Evolutionary conservation across 2,888 invertebrate genomes (phyloP), one percentile per base, ranked within the genome.

Genomic region (Himalopsyche japonica): DNA sequence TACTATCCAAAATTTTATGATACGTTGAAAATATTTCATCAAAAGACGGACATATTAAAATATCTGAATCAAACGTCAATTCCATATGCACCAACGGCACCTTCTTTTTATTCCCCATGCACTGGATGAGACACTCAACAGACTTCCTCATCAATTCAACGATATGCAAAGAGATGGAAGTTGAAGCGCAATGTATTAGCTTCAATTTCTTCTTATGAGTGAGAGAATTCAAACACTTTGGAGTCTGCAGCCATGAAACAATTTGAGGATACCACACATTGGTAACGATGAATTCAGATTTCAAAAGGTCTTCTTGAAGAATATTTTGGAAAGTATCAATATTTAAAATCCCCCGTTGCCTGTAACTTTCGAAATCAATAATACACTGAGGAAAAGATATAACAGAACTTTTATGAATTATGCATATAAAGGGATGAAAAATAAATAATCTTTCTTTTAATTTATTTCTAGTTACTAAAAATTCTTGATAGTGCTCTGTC

Each of bases 81-180:
- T 91, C 91, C 70, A 96, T 88, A 85, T 93, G 93, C 78, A 96
- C 89, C 88, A 94, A 93, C 0, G 96, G 95, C 80, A 95, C 93
- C 64, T 90, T 89, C 6, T 92, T 90, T 1, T 92, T 90, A 87
- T 92, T 90, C 82, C 91, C 90, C 12, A 95, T 91, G 8, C 92
- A 90, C 0, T 93, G 91, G 84, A 95, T 92, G 8, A 96, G 90
- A 86, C 94, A 92, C 76, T 94, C 91, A 77, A 96, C 93, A 8
- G 96, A 95, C 81, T 93, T 91, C 80, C 94, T 93, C 91, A 96
- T 94, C 47, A 95, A 88, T 88, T 94, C 93, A 87, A 95, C 94
- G 87, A 96, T 93, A 89, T 95, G 94, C 88, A 92, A 91, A 3
- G 92, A 91, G 88, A 92, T 92, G 88, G 91, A 91, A 89, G 90